Base-by-base conservation (phyloP, 2,113 vertebrate species). In the Otus sunia region DNA sequence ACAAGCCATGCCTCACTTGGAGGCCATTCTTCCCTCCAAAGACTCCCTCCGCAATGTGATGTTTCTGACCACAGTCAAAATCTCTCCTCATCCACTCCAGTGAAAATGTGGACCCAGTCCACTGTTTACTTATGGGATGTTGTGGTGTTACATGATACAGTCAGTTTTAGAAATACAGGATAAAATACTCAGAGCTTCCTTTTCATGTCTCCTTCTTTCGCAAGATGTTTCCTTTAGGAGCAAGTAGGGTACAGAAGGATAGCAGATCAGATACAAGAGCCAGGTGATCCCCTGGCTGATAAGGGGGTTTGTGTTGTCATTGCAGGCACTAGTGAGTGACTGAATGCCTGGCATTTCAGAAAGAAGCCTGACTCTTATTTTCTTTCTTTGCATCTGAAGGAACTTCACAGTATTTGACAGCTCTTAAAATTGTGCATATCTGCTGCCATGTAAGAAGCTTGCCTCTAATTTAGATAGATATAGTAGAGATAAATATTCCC, bases 381-480 rank as follows among this genome's bases (percentile, higher is more conserved):
- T 64, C 58, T 82, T 78, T 71, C 55, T 74, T 86, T 64, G 45
- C 34, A 76, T 87, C 91, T 94, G 79, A 94, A 96, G 87, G 58
- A 95, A 88, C 91, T 94, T 95, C 89, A 94, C 52, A 25, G 73
- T 36, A 79, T 56, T 52, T 94, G 94, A 94, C 83, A 92, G 81
- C 63, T 87, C 92, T 96, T 96, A 97, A 96, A 95, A 90, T 67
- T 80, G 71, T 89, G 79, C 59, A 56, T 87, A 97, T 89, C 86
- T 96, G 78, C 88, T 97, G 93, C 92, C 91, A 92, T 95, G 84
- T 91, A 94, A 93, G 68, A 90, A 93, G 41, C 53, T 88, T 95
- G 73, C 89, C 93, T 96, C 84, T 96, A 94, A 97, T 95, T 95
- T 95, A 91, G 72, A 88, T 87, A 92, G 88, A 50, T 92, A 93